phyloP scores from a whole-genome alignment of 2,888 invertebrate species.

The Athripsodes cinereus region DNA sequence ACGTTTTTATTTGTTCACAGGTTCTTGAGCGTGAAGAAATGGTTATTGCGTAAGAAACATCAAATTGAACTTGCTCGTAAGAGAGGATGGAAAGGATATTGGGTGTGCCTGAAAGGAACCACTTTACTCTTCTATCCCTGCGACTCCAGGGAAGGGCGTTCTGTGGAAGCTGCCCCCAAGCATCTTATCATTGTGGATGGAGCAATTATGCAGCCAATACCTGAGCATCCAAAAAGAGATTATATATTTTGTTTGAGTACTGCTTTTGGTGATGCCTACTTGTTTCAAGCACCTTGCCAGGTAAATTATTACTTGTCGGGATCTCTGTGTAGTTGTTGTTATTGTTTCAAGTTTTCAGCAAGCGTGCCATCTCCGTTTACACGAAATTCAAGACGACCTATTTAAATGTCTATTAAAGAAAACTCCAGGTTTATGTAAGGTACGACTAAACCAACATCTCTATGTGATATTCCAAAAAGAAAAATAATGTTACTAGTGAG shows the following conservation, averaged over 20 bases:
- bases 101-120: slow-evolving; percentile 97
- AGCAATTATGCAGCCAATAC: slow-evolving; percentile 96
- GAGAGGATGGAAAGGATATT: slow-evolving; percentile 97
- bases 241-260: slow-evolving; percentile 98
- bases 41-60: slow-evolving; percentile 93
- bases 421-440: too few relatives aligned
- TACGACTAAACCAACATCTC: too few relatives aligned
- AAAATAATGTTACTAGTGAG: too few relatives aligned
- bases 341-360: too few relatives aligned
- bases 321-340: too few relatives aligned
- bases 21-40: slow-evolving; percentile 96
- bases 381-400: too few relatives aligned
- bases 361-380: too few relatives aligned
- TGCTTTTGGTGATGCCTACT: slow-evolving; percentile 95
- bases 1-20: slow-evolving; percentile 48
- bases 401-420: too few relatives aligned
- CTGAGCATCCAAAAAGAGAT: slow-evolving; percentile 97
- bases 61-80: slow-evolving; percentile 94
- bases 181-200: slow-evolving; percentile 95
- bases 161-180: slow-evolving; percentile 89
- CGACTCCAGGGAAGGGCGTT: slow-evolving; percentile 84
- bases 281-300: slow-evolving; percentile 88
- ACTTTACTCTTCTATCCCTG: slow-evolving; percentile 94
- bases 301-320: slow-evolving; percentile 41
- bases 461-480: too few relatives aligned